Evolutionary conservation across 2,888 invertebrate genomes (phyloP), one percentile per base, ranked within the genome.

Genomic region (Acanthacorydalis orientalis): DNA sequence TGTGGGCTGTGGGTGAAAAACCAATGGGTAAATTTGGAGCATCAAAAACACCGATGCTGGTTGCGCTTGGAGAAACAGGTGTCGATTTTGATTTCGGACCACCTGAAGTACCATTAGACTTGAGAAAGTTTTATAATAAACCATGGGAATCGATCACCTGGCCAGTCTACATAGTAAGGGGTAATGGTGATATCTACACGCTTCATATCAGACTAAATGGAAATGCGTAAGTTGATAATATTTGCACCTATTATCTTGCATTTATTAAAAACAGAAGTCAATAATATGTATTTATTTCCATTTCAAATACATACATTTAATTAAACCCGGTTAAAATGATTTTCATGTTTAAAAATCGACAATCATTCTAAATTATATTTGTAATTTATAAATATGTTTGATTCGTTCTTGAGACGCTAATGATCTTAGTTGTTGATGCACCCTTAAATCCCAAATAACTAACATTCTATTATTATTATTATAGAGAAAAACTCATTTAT

Each of bases 21-120:
- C 67, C 67, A 0, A 55, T 55, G 33, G 60, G 59, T 0, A 50
- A 57, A 7, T 59, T 66, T 48, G 65, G 65, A 2, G 60, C 62
- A 10, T 62, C 60, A 16, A 63, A 60, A 48, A 52, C 56, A 8
- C 57, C 61, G 4, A 62, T 62, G 50, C 55, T 65, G 47, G 64
- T 61, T 40, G 57, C 62, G 8, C 72, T 91, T n/a, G 92, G 91
- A 0, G 90, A 92, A 58, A 78, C 78, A 0, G 86, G 86, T 0
- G 83, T 91, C 12, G 85, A 87, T 65, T 92, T 93, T 68, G 88
- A 90, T 58, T 83, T 87, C 60, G 78, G 78, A 1, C 74, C 76
- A 48, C 77, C 68, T 2, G 65, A 66, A 56, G 44, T 58, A 12
- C 31, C 42, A 23, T n/a, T 14, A 11, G 38, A 41, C 9, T 14